Evolutionary conservation across 2,797 vertebrate genomes (phyloP), one percentile per base, ranked within the genome.

Genomic region (Argyrosomus regius): DNA sequence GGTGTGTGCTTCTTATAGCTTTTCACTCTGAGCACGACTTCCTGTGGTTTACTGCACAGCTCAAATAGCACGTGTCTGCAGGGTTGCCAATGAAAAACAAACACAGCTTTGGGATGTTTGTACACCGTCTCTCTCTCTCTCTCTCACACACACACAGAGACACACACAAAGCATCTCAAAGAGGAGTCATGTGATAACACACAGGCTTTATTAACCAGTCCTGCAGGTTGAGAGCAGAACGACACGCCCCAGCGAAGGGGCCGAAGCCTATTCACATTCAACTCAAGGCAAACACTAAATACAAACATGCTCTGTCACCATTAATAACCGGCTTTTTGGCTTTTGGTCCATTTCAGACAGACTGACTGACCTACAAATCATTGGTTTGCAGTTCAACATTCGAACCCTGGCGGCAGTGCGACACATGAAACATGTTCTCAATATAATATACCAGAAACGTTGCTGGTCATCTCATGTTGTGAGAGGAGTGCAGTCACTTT

Each of bases 161-260:
- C 35, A 35, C 1, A 28, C 45, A 77, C 31, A 78, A 26, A 70
- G 35, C 14, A 65, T 24, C 20, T 53, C 67, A 57, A 74, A 4
- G 0, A 3, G 24, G 26, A 41, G 8, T 65, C 17, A 26, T 31
- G 20, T 72, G 64, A 83, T 43, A 48, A 56, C 35, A 39, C 8
- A 39, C 61, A 77, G 49, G 54, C 58, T 91, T 92, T 91, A 91
- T 87, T 91, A 75, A 75, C 13, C 64, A 83, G 67, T 85, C 75
- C 68, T 78, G 79, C 76, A 81, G 68, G 75, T 56, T 58, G 49
- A 77, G 18, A 28, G 43, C 75, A 86, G 49, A 84, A 80, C 43
- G 58, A 52, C 31, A 81, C 2, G 1, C 6, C 35, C 24, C 31
- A 49, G 31, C 1, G 20, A n/a, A 3, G 31, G 20, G 17, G 18